Conservation (phyloP, 92 coral and sea anemone genomes). For the Nematostella vectensis region DNA sequence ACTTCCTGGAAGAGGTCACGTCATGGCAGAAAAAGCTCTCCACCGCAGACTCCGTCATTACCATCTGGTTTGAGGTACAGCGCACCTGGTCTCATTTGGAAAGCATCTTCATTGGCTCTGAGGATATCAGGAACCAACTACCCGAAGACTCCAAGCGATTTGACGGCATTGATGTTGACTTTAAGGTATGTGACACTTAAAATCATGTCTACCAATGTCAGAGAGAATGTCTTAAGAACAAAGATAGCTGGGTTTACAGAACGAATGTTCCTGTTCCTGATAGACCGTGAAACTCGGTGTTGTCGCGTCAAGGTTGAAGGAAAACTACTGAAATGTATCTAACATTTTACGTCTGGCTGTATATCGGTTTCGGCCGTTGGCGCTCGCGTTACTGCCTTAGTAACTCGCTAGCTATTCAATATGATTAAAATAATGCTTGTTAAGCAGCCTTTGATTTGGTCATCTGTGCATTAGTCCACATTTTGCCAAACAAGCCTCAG, state of each 20-base stretch:
- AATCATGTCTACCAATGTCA: neutral
- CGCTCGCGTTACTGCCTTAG: too few relatives aligned
- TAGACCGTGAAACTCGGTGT: too few relatives aligned
- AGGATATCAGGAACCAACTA: constrained; percentile 90
- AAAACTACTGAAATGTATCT: too few relatives aligned
- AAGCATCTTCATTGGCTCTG: constrained; percentile 97
- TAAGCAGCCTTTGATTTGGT: too few relatives aligned
- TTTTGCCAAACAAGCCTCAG: too few relatives aligned
- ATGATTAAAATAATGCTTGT: too few relatives aligned
- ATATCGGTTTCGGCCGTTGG: too few relatives aligned
- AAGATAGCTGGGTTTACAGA: neutral
- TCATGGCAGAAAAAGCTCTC: constrained; percentile 98
- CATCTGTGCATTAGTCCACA: too few relatives aligned
- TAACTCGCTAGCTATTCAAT: too few relatives aligned
- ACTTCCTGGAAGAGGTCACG: constrained; percentile 94
- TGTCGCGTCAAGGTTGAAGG: too few relatives aligned
- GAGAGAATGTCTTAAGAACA: neutral
- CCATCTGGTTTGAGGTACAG: constrained; percentile 98
- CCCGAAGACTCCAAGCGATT: constrained; percentile 97
- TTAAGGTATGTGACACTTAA: constrained; percentile 69
- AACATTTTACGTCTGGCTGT: too few relatives aligned
- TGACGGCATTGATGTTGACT: constrained; percentile 93
- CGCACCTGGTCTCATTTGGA: constrained; percentile 98
- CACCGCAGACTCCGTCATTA: constrained; percentile 84
- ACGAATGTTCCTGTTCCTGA: too few relatives aligned